These are phyloP conservation scores for Enteromius fasciolatus DNA, from an alignment of 2,797 vertebrate species.

Conservation along the genomic window DNA sequence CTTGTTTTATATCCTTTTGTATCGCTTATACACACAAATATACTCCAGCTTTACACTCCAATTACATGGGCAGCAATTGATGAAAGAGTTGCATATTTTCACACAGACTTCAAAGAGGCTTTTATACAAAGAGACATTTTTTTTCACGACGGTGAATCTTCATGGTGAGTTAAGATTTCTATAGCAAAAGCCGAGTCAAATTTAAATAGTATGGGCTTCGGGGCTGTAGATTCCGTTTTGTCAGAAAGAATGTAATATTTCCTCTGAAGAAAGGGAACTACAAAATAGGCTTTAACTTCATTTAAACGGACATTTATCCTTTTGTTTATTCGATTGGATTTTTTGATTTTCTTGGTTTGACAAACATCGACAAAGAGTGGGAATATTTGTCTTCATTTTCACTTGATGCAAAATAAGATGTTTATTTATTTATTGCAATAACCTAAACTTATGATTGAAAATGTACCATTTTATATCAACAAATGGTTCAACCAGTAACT, in stretches of 20 bases:
- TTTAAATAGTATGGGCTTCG: constrained; percentile 94
- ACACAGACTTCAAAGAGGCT: constrained; percentile 96
- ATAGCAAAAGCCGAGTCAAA: constrained; percentile 98
- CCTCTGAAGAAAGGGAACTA: constrained; percentile 81
- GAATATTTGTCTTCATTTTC: background rate
- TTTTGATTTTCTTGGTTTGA: constrained; percentile 75
- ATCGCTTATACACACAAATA: constrained; percentile 55
- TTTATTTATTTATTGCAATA: background rate
- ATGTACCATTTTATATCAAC: background rate
- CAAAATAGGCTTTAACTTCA: constrained; percentile 74
- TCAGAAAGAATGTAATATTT: constrained; percentile 97
- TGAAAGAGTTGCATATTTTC: constrained; percentile 90
- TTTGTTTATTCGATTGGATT: constrained; percentile 34
- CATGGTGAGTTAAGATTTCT: constrained; percentile 99
- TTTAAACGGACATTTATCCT: constrained; percentile 68
- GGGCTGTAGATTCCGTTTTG: constrained; percentile 87
- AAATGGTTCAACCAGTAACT: background rate
- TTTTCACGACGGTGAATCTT: constrained; percentile 98
- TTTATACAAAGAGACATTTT: constrained; percentile 93
- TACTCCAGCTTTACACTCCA: constrained; percentile 84
- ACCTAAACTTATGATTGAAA: background rate
- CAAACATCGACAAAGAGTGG: constrained; percentile 67
- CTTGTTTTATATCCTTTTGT: constrained; percentile 42
- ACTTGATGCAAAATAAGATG: background rate
- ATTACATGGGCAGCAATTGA: constrained; percentile 88